A percentile compares a stretch with the other conserved stretches of the same genome.
These are phyloP conservation scores for Acromyrmex charruanus DNA, from an alignment of 1,140 invertebrate genomes.

Conservation along the genomic window DNA sequence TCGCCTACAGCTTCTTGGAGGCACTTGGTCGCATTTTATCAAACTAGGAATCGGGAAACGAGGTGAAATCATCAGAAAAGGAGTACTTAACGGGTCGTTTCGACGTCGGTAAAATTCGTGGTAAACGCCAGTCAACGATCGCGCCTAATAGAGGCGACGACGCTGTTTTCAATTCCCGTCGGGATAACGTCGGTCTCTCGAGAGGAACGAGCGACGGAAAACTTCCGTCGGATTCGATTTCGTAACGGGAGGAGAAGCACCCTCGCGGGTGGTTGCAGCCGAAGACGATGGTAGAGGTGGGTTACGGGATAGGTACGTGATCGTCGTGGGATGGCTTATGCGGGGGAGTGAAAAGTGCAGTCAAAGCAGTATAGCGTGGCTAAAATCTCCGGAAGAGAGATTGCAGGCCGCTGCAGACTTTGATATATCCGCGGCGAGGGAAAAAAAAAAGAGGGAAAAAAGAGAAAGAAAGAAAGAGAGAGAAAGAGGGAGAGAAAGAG, in stretches of 20 bases:
- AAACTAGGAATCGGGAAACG: not conserved
- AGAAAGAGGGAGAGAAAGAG: not conserved
- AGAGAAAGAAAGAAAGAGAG: no score
- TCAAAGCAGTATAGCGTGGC: slow-evolving; percentile 32
- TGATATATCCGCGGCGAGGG: not conserved
- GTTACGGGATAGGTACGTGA: not conserved
- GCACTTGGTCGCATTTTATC: not conserved
- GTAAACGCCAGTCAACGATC: slow-evolving; percentile 7
- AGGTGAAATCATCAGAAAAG: not conserved
- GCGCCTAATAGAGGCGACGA: slow-evolving; percentile 28
- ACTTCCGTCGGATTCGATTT: slow-evolving; percentile 47
- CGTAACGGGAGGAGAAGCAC: not conserved
- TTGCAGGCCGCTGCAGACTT: not conserved
- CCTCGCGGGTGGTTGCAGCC: not conserved
- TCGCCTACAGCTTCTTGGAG: not conserved
- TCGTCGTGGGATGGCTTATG: slow-evolving; percentile 24
- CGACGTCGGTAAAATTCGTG: not conserved
- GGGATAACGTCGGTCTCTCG: slow-evolving; percentile 29
- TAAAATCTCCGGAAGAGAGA: not conserved
- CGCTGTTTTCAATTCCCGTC: slow-evolving; percentile 35
- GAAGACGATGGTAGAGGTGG: not conserved
- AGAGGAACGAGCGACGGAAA: slow-evolving; percentile 19
- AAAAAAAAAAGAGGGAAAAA: not conserved
- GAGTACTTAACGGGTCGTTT: not conserved
- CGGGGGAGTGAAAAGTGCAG: slow-evolving; percentile 17